Base-by-base conservation (phyloP, 2,888 invertebrate genomes). In the Dasysyrphus tricinctus region DNA sequence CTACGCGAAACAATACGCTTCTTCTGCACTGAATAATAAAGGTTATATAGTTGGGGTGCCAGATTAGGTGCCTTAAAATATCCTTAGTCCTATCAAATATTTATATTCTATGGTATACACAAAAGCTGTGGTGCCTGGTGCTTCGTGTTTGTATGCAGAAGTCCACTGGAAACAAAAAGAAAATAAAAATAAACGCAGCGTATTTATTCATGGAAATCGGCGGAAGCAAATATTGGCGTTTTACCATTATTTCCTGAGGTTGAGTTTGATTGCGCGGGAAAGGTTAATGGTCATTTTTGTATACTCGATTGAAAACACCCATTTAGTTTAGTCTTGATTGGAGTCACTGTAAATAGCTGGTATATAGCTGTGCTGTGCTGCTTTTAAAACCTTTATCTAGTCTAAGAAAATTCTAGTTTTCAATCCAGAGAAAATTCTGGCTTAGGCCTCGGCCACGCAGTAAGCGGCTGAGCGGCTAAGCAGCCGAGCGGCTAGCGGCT, bases 51-150 rank as follows among this genome's bases (percentile, higher is more conserved):
- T 42, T 42, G 61, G 16, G 37, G 42, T 65, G 61, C 61, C 54
- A 61, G 78, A 69, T 78, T 78, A 73, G 67, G 37, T 67, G 81
- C 57, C 59, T 77, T 63, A 5, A 47, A 69, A 74, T 61, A 73
- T 59, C 73, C 51, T 73, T 67, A 49, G 67, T 39, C 44, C 67
- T 74, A 78, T 78, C 73, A 82, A 78, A 82, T 78, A 82, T 78
- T 82, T 82, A 82, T 73, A 67, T 32, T n/a, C 11, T 39, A 24
- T 49, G 44, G 69, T 47, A n/a, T 29, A 63, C 80, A 75, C 44
- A 69, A 65, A 39, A n/a, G n/a, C 39, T 42, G 24, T 24, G 6
- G 3, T 59, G 32, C 7, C 5, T 32, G 19, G 7, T 39, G 6
- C 6, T 61, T 24, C 24, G 42, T 29, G 2, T 59, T 7, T 49